Evolutionary conservation across 2,113 vertebrate species (phyloP), one percentile per base, ranked within the genome.

Genomic region (Seriola dumerili): DNA sequence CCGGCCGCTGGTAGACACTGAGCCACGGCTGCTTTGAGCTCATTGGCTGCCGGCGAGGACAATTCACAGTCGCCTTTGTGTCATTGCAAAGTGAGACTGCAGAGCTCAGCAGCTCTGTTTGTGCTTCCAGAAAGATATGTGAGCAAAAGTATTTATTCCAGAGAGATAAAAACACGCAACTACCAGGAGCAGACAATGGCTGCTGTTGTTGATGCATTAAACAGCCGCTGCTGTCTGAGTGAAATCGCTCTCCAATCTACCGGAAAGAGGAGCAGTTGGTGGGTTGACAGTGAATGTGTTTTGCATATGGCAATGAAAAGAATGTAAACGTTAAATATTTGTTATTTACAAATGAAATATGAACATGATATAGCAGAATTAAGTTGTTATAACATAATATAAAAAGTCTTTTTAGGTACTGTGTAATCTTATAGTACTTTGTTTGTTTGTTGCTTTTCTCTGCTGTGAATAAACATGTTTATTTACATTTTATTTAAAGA

Each of bases 81-180:
- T 50, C 13, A 1, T 4, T 52, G 72, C 68, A 78, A 36, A 88
- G 80, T 23, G 75, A 87, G 89, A 92, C 73, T 74, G 87, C 90
- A 67, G 73, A 82, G 72, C 77, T 93, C 92, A 94, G 94, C 94
- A 82, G 76, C 79, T 93, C 86, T 92, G 75, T 80, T 80, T 80
- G 79, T 62, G 81, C 75, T 94, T 95, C 94, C 90, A 92, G 94
- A 96, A 93, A n/a, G 84, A 71, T 61, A 72, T 46, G 55, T 12
- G 46, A 75, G 59, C 40, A 72, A 80, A 89, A 59, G 63, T 88
- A 67, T 87, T 87, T 81, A 83, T 88, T 87, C 81, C 73, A 83
- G 68, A 85, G 70, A 48, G 59, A 71, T 75, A n/a, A 48, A 77
- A 87, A 80, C 67, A 54, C 63, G 62, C 38, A 65, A 34, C 44